Evolutionary conservation across 1,140 invertebrate genomes (phyloP).

Genomic region (Ephestia elutella): DNA sequence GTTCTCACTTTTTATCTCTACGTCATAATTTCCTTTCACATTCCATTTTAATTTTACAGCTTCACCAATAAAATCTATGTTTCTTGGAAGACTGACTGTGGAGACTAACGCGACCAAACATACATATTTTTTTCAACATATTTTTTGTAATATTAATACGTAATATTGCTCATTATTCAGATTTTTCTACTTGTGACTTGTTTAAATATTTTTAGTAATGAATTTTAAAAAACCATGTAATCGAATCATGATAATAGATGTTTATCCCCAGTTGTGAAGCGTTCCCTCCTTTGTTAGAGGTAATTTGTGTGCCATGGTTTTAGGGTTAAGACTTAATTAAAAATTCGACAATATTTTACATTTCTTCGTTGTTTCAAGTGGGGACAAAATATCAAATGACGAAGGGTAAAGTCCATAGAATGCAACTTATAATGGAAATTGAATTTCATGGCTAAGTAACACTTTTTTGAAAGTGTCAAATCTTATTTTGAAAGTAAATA

Average conservation of each 20-base stretch:
- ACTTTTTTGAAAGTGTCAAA: not conserved
- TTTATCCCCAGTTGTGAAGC: conserved; percentile 59
- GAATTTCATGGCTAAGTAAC: not conserved
- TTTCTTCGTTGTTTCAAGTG: conserved; percentile 22
- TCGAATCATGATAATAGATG: conserved; percentile 31
- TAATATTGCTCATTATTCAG: conserved; percentile 62
- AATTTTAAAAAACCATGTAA: conserved; percentile 29
- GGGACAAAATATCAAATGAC: not conserved
- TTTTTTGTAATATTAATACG: conserved; percentile 46
- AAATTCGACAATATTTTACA: conserved; percentile 65
- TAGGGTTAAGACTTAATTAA: conserved; percentile 56
- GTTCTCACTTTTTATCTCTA: conserved; percentile 23
- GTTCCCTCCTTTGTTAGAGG: conserved; percentile 66
- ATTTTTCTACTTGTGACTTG: conserved; percentile 30
- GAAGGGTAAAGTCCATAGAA: not conserved
- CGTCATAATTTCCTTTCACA: conserved; percentile 41
- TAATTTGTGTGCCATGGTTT: conserved; percentile 68
- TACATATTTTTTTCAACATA: conserved; percentile 37
- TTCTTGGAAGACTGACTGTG: conserved; percentile 63
- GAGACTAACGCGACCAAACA: conserved; percentile 50
- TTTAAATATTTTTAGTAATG: conserved; percentile 24
- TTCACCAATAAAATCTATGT: conserved; percentile 56
- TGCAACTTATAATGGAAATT: not conserved
- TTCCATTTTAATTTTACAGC: conserved; percentile 55
- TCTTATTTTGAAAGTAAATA: conserved; percentile 12